A percentile compares a stretch with the other conserved stretches of the same genome.
Conservation (phyloP, 2,797 vertebrate species). For the Trachurus trachurus region DNA sequence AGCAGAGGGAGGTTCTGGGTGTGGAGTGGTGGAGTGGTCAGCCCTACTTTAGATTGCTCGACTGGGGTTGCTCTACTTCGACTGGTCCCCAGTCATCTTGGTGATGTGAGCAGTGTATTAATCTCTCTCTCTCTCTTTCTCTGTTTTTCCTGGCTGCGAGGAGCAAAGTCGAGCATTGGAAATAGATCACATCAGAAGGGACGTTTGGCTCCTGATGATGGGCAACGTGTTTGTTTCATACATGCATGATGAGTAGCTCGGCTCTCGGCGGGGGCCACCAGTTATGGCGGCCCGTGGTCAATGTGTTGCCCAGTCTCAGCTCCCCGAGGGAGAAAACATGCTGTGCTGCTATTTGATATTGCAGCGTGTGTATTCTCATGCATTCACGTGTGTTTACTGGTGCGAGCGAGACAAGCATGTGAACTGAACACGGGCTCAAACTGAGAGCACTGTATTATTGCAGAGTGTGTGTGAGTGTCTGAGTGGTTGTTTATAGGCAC, state of each 20-base stretch:
- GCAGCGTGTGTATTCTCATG: conserved; percentile 57
- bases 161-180: conserved; percentile 75
- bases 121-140: conserved; percentile 51
- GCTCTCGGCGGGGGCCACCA: conserved; percentile 68
- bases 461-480: conserved; percentile 9
- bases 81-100: conserved; percentile 80
- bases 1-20: conserved; percentile 57
- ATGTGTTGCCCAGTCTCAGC: conserved; percentile 49
- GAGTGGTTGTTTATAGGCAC: not conserved
- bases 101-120: conserved; percentile 74
- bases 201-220: conserved; percentile 75
- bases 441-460: conserved; percentile 33
- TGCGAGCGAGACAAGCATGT: conserved; percentile 61
- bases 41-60: conserved; percentile 82
- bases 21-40: conserved; percentile 79
- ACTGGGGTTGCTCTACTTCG: conserved; percentile 84
- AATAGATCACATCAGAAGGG: conserved; percentile 85
- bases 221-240: conserved; percentile 76
- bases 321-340: conserved; percentile 63
- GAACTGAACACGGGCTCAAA: conserved; percentile 41
- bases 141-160: conserved; percentile 71
- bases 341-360: conserved; percentile 68
- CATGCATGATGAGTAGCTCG: conserved; percentile 77
- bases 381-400: conserved; percentile 51
- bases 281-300: conserved; percentile 73